Evolutionary conservation across 2,888 invertebrate species (phyloP), one percentile per base, ranked within the genome.

Genomic region (Emesis furor): DNA sequence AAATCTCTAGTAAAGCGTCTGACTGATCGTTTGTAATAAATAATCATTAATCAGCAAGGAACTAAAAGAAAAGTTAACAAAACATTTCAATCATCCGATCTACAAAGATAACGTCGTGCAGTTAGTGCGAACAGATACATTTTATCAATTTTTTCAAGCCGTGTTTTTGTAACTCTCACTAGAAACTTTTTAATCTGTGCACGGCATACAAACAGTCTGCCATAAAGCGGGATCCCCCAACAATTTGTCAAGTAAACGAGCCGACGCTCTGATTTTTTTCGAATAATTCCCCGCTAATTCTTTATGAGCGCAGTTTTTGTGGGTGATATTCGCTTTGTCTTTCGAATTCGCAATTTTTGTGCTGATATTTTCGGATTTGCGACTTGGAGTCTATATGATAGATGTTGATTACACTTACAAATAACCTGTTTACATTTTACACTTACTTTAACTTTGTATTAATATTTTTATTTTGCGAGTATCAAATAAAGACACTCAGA

Each of bases 191-290:
- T 87, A 85, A 87, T 86, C 87, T 85, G 74, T 76, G 67, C 78
- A 76, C 77, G 69, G 65, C 77, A 78, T 81, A 84, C 85, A 65
- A 65, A 65, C 65, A 32, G 84, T 79, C 76, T 79, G 84, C 80
- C 79, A 82, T 86, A 86, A 86, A 86, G 78, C 73, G 79, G 86
- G 69, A 65, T 79, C 84, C 85, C 76, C 71, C 79, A 69, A 77
- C 86, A 72, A 88, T 88, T 87, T 88, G 86, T 86, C 88, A 88
- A 87, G 83, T 78, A 84, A 88, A 88, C 86, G 85, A 84, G 80
- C 83, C 85, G 79, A 71, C 65, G 78, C 72, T 59, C 82, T 76
- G 84, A 86, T 88, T 86, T 86, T 80, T 72, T 73, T 71, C 83
- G 84, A 78, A 77, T 84, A 82, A 84, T 82, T 74, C 75, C 51